These are phyloP conservation scores for Phallusia fumigata DNA, from an alignment of 23 tunicate species.

Conservation along the genomic window DNA sequence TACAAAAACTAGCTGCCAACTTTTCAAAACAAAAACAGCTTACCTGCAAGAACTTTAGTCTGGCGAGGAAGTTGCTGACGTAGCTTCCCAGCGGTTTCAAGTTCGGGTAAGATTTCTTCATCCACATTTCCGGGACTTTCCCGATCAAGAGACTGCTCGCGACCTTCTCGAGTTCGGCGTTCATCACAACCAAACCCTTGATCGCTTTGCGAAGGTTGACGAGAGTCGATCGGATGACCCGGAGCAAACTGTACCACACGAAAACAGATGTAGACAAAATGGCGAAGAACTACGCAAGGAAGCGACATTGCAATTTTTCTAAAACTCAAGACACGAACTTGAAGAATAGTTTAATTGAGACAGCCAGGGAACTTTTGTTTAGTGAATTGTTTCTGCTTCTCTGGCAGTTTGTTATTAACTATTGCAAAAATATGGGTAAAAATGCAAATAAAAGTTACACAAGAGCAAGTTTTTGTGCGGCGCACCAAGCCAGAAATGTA, in stretches of 20 bases:
- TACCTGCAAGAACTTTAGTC: slow-evolving; percentile 94
- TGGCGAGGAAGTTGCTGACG: slow-evolving; percentile 93
- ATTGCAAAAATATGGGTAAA: no score
- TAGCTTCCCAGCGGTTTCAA: slow-evolving; percentile 98
- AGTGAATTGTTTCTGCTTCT: no score
- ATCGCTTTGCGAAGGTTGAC: slow-evolving; percentile 91
- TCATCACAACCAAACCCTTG: slow-evolving; percentile 96
- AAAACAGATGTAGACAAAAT: slow-evolving; percentile 27
- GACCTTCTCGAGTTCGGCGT: slow-evolving; percentile 85
- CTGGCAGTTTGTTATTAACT: no score
- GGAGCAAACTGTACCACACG: slow-evolving; percentile 58
- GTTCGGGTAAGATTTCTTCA: slow-evolving; percentile 96
- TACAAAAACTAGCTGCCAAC: not conserved
- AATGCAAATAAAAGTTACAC: no score
- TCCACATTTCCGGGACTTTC: slow-evolving; percentile 98
- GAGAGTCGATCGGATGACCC: slow-evolving; percentile 86
- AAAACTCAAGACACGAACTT: no score
- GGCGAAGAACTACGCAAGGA: no score
- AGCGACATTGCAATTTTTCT: no score
- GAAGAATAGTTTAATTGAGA: no score
- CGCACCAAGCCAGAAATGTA: no score
- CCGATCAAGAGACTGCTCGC: slow-evolving; percentile 97
- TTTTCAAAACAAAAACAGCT: not conserved
- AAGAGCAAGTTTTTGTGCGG: no score
- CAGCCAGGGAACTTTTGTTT: no score